These are phyloP conservation scores for Hirundo rustica DNA, from an alignment of 2,797 vertebrate species.

Conservation along the genomic window DNA sequence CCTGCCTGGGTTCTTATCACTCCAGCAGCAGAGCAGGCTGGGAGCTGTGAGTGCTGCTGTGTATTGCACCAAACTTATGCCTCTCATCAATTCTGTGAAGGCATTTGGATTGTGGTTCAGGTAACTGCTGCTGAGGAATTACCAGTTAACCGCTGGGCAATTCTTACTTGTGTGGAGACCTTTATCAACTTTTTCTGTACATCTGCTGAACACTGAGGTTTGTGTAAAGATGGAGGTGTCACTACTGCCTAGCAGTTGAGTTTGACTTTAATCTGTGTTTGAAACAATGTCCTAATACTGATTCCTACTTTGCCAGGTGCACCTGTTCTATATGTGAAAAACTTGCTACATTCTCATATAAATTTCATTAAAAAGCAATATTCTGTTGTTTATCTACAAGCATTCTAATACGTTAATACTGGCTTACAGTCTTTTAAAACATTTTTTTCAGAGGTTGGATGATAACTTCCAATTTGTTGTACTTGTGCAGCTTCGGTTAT, in stretches of 20 bases:
- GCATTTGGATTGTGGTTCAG: background rate
- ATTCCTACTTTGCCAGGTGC: background rate
- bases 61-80: background rate
- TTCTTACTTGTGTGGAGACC: background rate
- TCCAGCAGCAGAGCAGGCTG: background rate
- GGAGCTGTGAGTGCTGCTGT: background rate
- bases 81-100: background rate
- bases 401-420: background rate
- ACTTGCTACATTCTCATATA: background rate
- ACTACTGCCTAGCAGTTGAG: background rate
- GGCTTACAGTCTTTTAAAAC: background rate
- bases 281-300: background rate
- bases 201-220: background rate
- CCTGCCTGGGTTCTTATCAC: background rate
- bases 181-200: background rate
- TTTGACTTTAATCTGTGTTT: background rate
- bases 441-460: background rate
- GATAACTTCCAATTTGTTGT: background rate
- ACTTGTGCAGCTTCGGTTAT: background rate
- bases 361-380: background rate
- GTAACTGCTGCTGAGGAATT: background rate
- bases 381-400: background rate
- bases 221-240: background rate
- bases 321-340: background rate
- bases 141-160: background rate